These are phyloP conservation scores for Drosophila tanythrix DNA, from an alignment of 2,888 invertebrate species.

Conservation along the genomic window DNA sequence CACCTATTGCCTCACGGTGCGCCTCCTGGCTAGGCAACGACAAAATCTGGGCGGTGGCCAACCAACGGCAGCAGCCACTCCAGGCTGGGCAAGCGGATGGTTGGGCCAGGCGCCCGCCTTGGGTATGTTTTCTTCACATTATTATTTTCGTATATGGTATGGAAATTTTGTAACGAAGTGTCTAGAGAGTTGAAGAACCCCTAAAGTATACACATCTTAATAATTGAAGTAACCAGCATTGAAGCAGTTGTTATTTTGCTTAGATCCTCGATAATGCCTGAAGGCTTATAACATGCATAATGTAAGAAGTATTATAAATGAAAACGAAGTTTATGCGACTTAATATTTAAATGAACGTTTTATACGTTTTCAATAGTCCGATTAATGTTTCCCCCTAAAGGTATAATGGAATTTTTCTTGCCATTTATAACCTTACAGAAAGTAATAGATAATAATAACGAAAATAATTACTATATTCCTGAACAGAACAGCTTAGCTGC, in stretches of 20 bases:
- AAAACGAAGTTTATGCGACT: not conserved
- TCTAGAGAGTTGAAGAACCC: not conserved
- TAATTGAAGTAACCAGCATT: not conserved
- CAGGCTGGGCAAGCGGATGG: conserved; percentile 92
- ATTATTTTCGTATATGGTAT: not conserved
- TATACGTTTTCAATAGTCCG: not conserved
- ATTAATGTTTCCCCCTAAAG: not conserved
- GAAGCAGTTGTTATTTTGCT: not conserved
- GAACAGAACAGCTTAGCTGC: not conserved
- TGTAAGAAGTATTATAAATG: not conserved
- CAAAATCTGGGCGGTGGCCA: conserved; percentile 88
- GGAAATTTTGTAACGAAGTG: not conserved
- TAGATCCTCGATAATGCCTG: not conserved
- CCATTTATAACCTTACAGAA: not conserved
- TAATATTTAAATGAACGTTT: not conserved
- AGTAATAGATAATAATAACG: not conserved
- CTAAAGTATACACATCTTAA: not conserved
- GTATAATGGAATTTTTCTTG: not conserved
- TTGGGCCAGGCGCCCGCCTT: conserved; percentile 87
- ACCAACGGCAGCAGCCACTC: conserved; percentile 74
- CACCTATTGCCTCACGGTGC: conserved; percentile 96
- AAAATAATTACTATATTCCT: not conserved
- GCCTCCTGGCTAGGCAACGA: conserved; percentile 92
- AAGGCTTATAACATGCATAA: not conserved
- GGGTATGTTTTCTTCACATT: conserved; percentile 84